phyloP scores from a whole-genome alignment of 2,113 vertebrate species.

The Solea solea region DNA sequence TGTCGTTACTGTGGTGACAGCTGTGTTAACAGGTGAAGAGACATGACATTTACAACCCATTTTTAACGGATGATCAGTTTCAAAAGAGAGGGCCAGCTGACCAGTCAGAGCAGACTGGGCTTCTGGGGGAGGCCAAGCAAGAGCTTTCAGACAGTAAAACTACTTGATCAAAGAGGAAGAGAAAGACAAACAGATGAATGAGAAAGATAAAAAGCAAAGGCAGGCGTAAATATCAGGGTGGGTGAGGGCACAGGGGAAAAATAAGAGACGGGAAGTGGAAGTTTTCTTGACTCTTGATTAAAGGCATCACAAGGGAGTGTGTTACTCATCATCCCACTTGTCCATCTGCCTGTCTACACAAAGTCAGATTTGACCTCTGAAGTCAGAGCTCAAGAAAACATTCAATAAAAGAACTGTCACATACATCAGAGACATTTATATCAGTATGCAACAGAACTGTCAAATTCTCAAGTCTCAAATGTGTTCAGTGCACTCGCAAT shows the following conservation, averaged over 20 bases:
- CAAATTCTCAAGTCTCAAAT: background rate
- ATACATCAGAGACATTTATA: conserved; percentile 3
- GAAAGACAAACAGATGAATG: background rate
- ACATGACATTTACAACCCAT: background rate
- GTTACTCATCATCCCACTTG: background rate
- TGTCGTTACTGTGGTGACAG: background rate
- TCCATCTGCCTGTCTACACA: background rate
- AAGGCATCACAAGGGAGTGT: background rate
- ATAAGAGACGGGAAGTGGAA: too few species aligned
- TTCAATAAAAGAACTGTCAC: too few species aligned
- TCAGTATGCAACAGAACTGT: background rate
- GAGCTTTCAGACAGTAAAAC: background rate
- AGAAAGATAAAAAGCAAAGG: background rate
- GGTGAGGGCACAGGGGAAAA: background rate
- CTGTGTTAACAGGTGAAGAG: background rate
- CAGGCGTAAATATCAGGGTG: too few species aligned
- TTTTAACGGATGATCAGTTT: background rate
- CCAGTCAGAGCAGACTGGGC: background rate
- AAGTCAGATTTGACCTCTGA: background rate
- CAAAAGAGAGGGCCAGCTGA: background rate
- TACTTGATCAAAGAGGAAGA: background rate
- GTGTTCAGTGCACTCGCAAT: conserved; percentile 2
- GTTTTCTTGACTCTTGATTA: background rate
- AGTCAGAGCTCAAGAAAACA: background rate
- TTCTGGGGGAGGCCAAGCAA: background rate